A percentile compares a stretch with the other conserved stretches of the same genome.
phyloP scores from a whole-genome alignment of 2,113 vertebrate genomes.

The Gadus macrocephalus region DNA sequence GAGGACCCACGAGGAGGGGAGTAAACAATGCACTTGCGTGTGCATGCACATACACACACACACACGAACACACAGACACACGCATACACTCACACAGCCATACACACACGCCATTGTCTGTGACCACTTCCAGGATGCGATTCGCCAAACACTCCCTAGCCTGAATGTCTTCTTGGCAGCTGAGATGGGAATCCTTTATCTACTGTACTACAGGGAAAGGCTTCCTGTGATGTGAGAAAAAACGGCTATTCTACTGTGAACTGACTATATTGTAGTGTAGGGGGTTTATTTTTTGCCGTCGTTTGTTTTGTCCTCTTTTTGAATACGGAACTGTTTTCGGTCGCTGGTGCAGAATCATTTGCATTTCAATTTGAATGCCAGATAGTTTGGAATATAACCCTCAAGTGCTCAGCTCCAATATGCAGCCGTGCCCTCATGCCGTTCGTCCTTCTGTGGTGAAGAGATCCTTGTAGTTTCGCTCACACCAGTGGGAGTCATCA shows the following conservation, averaged over 20 bases:
- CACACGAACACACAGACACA: no score
- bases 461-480: background rate
- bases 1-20: slow-evolving; percentile 49
- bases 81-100: no score
- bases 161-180: slow-evolving; percentile 33
- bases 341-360: slow-evolving; percentile 13
- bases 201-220: slow-evolving; percentile 9
- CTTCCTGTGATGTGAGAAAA: no score
- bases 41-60: no score
- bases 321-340: no score
- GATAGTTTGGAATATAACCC: slow-evolving; percentile 28
- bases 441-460: slow-evolving; percentile 11
- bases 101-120: slow-evolving; percentile 38
- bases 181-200: slow-evolving; percentile 48
- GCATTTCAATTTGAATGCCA: slow-evolving; percentile 7
- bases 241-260: no score
- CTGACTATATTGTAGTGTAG: no score
- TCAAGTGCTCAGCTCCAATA: slow-evolving; percentile 22
- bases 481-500: no score
- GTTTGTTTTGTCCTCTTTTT: no score
- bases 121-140: slow-evolving; percentile 34
- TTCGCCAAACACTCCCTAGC: slow-evolving; percentile 26
- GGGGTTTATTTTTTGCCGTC: no score
- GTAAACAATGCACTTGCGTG: slow-evolving; percentile 45
- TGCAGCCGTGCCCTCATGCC: slow-evolving; percentile 25